These are phyloP conservation scores for Monochamus alternatus DNA, from an alignment of 2,888 invertebrate genomes.

Conservation along the genomic window DNA sequence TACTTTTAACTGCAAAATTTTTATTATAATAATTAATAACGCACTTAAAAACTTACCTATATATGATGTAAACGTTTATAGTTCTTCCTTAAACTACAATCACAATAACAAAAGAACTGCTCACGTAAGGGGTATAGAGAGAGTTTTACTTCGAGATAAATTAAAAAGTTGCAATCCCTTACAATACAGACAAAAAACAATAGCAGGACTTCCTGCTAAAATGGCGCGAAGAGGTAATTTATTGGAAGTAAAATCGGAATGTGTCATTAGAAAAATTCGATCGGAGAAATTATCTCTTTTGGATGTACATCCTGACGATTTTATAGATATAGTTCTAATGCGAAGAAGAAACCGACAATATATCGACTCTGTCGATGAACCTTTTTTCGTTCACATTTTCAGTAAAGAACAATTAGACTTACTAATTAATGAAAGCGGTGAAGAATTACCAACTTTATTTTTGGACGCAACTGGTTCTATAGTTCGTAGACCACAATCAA, in stretches of 20 bases:
- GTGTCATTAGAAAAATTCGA: not conserved
- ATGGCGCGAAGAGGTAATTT: too few species aligned
- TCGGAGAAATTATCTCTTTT: not conserved
- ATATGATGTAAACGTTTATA: slow-evolving; percentile 3
- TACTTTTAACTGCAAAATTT: slow-evolving; percentile 2
- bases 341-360: not conserved
- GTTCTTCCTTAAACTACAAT: slow-evolving; percentile 3
- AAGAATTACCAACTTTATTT: too few species aligned
- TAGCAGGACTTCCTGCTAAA: too few species aligned
- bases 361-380: not conserved
- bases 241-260: not conserved
- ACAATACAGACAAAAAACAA: too few species aligned
- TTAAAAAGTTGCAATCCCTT: too few species aligned
- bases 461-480: too few species aligned
- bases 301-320: not conserved
- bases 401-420: too few species aligned
- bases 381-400: not conserved
- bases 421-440: too few species aligned
- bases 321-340: slow-evolving; percentile 1
- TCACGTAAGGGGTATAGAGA: not conserved
- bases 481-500: too few species aligned
- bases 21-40: not conserved
- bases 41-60: not conserved
- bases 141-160: not conserved
- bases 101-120: not conserved